These are phyloP conservation scores for Bubalus kerabau DNA, from an alignment of 2,113 vertebrate genomes.

Conservation along the genomic window DNA sequence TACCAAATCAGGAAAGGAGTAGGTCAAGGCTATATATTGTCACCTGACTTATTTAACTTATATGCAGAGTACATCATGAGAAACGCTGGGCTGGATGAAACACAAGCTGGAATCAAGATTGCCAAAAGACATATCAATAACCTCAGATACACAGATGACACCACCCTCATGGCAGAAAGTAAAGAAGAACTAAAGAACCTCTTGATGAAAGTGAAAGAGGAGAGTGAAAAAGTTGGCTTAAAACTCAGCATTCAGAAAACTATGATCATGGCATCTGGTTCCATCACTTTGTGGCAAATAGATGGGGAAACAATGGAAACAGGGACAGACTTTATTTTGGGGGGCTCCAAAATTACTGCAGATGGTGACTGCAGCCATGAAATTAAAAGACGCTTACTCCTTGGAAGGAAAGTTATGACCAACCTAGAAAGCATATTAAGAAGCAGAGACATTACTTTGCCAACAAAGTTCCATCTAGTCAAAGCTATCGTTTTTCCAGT, in stretches of 20 bases:
- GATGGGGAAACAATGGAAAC: neutral
- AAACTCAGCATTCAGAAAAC: neutral
- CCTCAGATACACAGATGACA: neutral
- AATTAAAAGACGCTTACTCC: neutral
- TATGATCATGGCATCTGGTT: neutral
- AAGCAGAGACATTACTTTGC: neutral
- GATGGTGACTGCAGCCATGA: neutral
- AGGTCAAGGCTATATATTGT: neutral
- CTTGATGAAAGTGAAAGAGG: neutral
- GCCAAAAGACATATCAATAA: neutral
- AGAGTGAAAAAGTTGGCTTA: neutral
- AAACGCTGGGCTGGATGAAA: neutral
- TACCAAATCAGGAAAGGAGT: neutral
- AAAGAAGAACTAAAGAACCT: neutral
- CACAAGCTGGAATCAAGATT: neutral
- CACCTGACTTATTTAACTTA: neutral
- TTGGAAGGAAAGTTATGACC: neutral
- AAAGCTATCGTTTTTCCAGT: neutral
- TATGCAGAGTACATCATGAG: neutral
- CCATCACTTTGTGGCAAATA: neutral
- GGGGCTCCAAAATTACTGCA: neutral
- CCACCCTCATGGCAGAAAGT: neutral
- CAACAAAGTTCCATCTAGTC: neutral
- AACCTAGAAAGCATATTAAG: neutral
- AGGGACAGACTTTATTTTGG: neutral